Conservation (phyloP, 2,113 vertebrate genomes). For the Festucalex cinctus region DNA sequence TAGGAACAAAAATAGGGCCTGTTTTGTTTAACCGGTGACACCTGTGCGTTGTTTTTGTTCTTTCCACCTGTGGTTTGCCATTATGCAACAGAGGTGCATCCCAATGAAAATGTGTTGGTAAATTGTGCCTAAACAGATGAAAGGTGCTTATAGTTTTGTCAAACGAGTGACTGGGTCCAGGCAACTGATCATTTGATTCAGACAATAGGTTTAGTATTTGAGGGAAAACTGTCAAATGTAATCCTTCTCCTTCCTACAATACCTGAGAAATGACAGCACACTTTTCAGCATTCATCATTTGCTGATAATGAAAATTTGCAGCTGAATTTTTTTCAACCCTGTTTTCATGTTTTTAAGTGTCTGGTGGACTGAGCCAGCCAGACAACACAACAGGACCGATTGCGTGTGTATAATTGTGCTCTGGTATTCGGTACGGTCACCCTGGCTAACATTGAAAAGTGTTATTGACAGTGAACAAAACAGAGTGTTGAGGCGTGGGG, state of each 20-base stretch:
- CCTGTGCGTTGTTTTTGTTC: not conserved
- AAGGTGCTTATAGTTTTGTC: not conserved
- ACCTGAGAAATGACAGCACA: too few relatives aligned
- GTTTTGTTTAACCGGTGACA: not conserved
- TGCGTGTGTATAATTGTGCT: constrained; percentile 25
- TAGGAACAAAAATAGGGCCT: not conserved
- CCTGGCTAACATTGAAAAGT: constrained; percentile 17
- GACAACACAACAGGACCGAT: constrained; percentile 9
- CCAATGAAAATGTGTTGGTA: not conserved
- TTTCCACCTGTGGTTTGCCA: too few relatives aligned
- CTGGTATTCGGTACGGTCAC: constrained; percentile 33
- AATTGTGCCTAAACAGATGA: not conserved
- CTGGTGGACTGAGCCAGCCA: constrained; percentile 13
- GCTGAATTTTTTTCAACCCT: not conserved
- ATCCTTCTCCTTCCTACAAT: too few relatives aligned
- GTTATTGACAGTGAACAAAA: constrained; percentile 31
- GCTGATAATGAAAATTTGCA: constrained; percentile 13
- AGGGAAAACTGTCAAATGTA: too few relatives aligned
- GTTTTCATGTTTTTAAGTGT: constrained; percentile 10
- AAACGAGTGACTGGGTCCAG: not conserved
- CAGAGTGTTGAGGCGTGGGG: constrained; percentile 21
- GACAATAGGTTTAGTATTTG: too few relatives aligned
- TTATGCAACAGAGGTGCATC: too few relatives aligned
- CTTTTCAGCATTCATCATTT: not conserved
- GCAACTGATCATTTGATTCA: too few relatives aligned